Base-by-base conservation (phyloP, 2,797 vertebrate genomes). In the Enteromius radiatus region DNA sequence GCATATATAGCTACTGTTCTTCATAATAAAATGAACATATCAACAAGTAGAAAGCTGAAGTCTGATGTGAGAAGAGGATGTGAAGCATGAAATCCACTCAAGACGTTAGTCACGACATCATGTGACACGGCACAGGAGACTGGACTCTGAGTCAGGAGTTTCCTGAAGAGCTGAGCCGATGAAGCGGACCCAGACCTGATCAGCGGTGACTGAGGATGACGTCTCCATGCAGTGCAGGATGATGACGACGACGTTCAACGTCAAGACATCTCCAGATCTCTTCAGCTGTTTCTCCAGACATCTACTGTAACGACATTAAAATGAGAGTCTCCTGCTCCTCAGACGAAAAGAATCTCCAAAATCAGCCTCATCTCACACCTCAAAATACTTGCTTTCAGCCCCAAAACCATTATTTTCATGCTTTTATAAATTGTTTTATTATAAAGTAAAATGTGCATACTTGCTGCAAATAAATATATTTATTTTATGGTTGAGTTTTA, bases 41-140 rank as follows among this genome's bases (percentile, higher is more conserved):
- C 26, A 28, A 47, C 45, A 49, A 52, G 9, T 31, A 63, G 15
- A 9, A 56, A 77, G 41, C 28, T 47, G 26, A 61, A 28, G 74
- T 15, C 26, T 5, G 52, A 3, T 23, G 61, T 36, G 41, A 28
- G 26, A 77, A 45, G 59, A 77, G 45, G 15, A 41, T 2, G 26
- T 38, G 4, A 21, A 3, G 45, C 65, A 21, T 65, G 59, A 75
- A 54, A 59, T 78, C 76, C 36, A 3, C 23, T 11, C 3, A 19
- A 41, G 54, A 23, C 17, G 61, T 76, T 76, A 86, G 65, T 82
- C 52, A 59, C 54, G 11, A 59, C 54, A 43, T 67, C 64, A 7
- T 54, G 31, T 78, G 61, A 67, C 3, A 23, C 31, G 21, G 8
- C 26, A 19, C 3, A 28, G 23, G 68, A 63, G 43, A 64, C 76